Conservation (phyloP, 2,797 vertebrate genomes). For the Selene dorsalis region DNA sequence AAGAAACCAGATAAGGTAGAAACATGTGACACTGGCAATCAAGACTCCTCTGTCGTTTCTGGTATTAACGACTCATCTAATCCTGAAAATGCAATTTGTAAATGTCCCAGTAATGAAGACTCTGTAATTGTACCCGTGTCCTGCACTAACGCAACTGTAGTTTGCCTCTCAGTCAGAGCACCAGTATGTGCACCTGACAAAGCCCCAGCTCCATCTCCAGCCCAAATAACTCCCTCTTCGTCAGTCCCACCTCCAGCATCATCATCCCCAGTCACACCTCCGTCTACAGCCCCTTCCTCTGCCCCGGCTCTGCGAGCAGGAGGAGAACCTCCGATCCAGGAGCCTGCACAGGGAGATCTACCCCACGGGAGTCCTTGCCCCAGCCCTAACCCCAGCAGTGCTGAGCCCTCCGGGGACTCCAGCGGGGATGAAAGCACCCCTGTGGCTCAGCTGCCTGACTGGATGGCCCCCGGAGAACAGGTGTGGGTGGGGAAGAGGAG, state of each 20-base stretch:
- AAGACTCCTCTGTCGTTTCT: slow-evolving; percentile 13
- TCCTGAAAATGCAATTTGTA: slow-evolving; percentile 46
- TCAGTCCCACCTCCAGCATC: slow-evolving; percentile 38
- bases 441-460: slow-evolving; percentile 84
- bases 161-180: slow-evolving; percentile 44
- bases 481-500: slow-evolving; percentile 89
- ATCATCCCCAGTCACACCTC: slow-evolving; percentile 18
- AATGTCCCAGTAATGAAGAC: slow-evolving; percentile 58
- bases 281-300: slow-evolving; percentile 33
- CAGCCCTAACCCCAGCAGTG: slow-evolving; percentile 75
- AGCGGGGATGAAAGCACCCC: slow-evolving; percentile 83
- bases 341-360: slow-evolving; percentile 81
- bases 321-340: slow-evolving; percentile 79
- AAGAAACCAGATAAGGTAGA: slow-evolving; percentile 32
- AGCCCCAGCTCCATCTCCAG: slow-evolving; percentile 25
- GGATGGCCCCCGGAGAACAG: slow-evolving; percentile 86
- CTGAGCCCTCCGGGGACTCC: slow-evolving; percentile 77
- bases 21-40: slow-evolving; percentile 54
- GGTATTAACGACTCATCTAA: slow-evolving; percentile 27
- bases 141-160: slow-evolving; percentile 39
- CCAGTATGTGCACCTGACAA: slow-evolving; percentile 29
- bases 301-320: slow-evolving; percentile 66
- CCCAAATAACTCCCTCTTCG: slow-evolving; percentile 19
- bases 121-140: slow-evolving; percentile 30
- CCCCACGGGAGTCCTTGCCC: slow-evolving; percentile 78